phyloP scores from a whole-genome alignment of 2,113 vertebrate species.

The Cygnus atratus region DNA sequence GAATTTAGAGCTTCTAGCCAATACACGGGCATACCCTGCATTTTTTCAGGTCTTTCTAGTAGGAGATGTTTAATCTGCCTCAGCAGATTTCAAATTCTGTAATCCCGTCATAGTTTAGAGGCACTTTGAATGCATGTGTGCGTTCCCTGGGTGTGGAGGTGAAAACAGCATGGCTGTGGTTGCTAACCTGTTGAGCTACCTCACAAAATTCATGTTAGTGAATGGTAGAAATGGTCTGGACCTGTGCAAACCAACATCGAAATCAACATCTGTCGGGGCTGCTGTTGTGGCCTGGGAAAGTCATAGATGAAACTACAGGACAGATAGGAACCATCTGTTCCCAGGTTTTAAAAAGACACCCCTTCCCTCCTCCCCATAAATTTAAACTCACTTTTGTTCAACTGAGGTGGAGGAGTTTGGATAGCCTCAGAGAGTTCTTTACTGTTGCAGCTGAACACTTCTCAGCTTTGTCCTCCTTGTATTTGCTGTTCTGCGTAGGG shows the following conservation, averaged over 20 bases:
- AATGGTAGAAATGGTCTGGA: not conserved
- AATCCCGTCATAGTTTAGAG: not conserved
- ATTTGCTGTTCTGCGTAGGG: constrained; percentile 9
- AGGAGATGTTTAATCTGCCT: not conserved
- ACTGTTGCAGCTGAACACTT: not conserved
- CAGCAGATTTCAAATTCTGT: not conserved
- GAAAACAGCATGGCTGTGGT: not conserved
- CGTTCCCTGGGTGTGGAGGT: not conserved
- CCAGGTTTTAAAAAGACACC: not conserved
- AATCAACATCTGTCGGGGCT: not conserved
- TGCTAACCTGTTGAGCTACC: not conserved
- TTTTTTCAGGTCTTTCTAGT: not conserved
- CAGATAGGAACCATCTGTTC: not conserved
- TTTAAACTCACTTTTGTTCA: not conserved
- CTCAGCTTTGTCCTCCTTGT: not conserved
- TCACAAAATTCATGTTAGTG: not conserved
- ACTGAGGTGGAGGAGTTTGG: not conserved
- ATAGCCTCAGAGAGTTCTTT: not conserved
- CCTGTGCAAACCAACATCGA: not conserved
- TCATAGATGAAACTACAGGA: not conserved
- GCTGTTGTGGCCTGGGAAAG: not conserved
- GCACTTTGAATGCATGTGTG: not conserved
- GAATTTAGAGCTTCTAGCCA: not conserved
- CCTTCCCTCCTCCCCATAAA: accelerated
- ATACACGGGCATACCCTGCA: not conserved